phyloP scores from a whole-genome alignment of 2,797 vertebrate genomes.

The Manis crassicaudata region DNA sequence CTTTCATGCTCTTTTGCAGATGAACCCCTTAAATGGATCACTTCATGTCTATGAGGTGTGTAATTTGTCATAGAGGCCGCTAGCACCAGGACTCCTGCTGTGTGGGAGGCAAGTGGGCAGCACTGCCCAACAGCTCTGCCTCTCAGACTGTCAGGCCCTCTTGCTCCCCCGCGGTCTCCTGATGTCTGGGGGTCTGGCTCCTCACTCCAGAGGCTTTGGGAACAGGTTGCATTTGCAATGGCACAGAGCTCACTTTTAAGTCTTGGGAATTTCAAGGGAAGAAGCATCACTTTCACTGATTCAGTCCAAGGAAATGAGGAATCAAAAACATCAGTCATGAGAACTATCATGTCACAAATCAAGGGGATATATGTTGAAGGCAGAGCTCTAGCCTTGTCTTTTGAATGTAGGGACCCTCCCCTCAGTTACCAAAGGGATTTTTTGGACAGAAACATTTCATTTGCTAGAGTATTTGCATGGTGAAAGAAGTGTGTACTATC shows the following conservation, averaged over 20 bases:
- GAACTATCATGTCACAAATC: slow-evolving; percentile 37
- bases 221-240: slow-evolving; percentile 22
- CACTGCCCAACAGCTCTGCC: not conserved
- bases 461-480: slow-evolving; percentile 29
- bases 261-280: slow-evolving; percentile 49
- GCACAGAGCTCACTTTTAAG: slow-evolving; percentile 30
- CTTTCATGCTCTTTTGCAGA: slow-evolving; percentile 53
- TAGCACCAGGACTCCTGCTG: not conserved
- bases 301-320: slow-evolving; percentile 30
- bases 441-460: not conserved
- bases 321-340: slow-evolving; percentile 4
- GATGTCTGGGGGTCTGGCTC: not conserved
- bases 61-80: not conserved
- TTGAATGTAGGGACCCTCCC: not conserved
- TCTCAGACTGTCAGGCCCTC: slow-evolving; percentile 37
- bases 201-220: slow-evolving; percentile 23
- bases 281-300: slow-evolving; percentile 6
- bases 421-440: not conserved
- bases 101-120: not conserved
- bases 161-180: not conserved
- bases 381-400: not conserved
- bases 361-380: slow-evolving; percentile 22
- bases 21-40: not conserved
- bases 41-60: not conserved
- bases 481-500: not conserved